These are phyloP conservation scores for Mythimna lalbum DNA, from an alignment of 2,888 invertebrate genomes.

Conservation along the genomic window DNA sequence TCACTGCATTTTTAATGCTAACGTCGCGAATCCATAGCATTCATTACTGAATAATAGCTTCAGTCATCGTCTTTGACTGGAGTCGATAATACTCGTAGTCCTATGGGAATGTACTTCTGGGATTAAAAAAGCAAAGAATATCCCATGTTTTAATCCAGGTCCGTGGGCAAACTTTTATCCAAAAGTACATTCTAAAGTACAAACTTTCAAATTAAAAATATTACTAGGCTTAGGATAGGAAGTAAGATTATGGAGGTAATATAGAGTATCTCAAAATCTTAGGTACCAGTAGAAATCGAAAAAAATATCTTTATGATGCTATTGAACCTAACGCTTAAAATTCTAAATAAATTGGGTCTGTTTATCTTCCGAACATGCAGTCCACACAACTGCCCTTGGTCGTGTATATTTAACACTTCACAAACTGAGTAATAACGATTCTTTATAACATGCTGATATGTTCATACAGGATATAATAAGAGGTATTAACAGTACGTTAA, in stretches of 20 bases:
- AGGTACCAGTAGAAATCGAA: too few species aligned
- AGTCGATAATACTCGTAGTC: not conserved
- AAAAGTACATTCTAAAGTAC: too few species aligned
- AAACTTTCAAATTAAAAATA: not conserved
- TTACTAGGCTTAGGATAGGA: not conserved
- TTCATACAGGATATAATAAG: conserved; percentile 80
- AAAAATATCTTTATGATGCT: not conserved
- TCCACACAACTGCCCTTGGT: conserved; percentile 80
- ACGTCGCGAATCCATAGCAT: not conserved
- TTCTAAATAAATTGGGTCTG: conserved; percentile 18
- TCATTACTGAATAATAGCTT: conserved; percentile 3
- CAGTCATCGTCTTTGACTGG: too few species aligned
- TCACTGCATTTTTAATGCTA: conserved; percentile 30
- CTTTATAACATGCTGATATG: conserved; percentile 84
- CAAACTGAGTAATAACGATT: conserved; percentile 85
- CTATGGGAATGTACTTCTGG: not conserved
- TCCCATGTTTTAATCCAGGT: not conserved
- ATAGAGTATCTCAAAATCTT: not conserved
- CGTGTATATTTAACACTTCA: conserved; percentile 79
- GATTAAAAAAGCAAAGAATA: too few species aligned
- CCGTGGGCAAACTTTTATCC: too few species aligned
- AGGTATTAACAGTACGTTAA: conserved; percentile 76
- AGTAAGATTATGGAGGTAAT: not conserved
- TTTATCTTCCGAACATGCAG: conserved; percentile 59
- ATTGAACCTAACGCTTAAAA: conserved; percentile 10